Base-by-base conservation (phyloP, 2,888 invertebrate genomes). In the Trichacis sp. region DNA sequence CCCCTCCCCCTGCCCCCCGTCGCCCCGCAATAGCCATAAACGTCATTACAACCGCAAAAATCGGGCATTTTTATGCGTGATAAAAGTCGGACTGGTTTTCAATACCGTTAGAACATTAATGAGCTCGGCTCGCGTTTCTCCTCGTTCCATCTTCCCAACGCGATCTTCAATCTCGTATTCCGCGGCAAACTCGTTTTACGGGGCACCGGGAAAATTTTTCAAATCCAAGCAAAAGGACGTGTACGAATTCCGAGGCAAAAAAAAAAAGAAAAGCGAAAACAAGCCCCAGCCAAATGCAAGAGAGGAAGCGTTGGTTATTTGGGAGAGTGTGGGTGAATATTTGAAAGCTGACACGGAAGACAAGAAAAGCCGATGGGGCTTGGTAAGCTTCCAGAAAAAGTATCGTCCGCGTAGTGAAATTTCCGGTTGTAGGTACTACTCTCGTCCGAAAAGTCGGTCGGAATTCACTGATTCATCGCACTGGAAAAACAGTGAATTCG, bases 321-420 rank as follows among this genome's bases (percentile, higher is more conserved):
- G 42, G 19, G 11, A 18, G 8, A 5, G 19, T 1, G 45, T 11
- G 45, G 20, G 5, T 9, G 24, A 46, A 60, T 60, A 52, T 60
- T 65, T 18, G 57, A 53, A 55, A 59, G 20, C 57, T 40, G 49
- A 51, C 53, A 51, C 19, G 47, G 49, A 36, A 42, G 38, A 30
- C 61, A 36, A 58, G 54, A 57, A n/a, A n/a, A n/a, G n/a, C n/a
- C n/a, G n/a, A n/a, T n/a, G n/a, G n/a, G n/a, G n/a, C n/a, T n/a
- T n/a, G n/a, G n/a, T 48, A 45, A 1, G 45, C 11, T 24, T 2
- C 19, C 49, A 19, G 49, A 2, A 12, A 12, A 36, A 49, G 47
- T 47, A 51, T 58, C 49, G 50, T 50, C 50, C 55, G 42, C n/a
- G n/a, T n/a, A n/a, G n/a, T n/a, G n/a, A n/a, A n/a, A n/a, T n/a